Conservation (phyloP, 2,113 vertebrate species). For the Erinaceus europaeus region DNA sequence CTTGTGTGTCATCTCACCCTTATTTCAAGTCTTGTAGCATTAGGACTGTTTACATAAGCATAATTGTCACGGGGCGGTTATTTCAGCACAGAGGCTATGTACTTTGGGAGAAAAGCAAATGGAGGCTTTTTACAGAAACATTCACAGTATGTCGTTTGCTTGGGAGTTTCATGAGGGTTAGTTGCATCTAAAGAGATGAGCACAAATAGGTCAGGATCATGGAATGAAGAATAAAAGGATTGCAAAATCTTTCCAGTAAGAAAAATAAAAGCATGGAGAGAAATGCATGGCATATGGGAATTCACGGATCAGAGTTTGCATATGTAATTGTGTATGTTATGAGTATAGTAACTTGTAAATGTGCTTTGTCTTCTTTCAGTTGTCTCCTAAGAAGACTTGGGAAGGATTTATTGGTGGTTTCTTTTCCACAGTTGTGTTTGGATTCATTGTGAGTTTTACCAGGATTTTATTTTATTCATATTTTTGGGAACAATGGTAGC, state of each 20-base stretch:
- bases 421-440: constrained; percentile 95
- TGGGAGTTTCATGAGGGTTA: background rate
- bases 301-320: background rate
- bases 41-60: background rate
- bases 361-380: constrained; percentile 78
- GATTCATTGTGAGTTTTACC: constrained; percentile 92
- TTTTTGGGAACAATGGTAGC: background rate
- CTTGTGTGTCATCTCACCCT: background rate
- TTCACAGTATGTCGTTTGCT: background rate
- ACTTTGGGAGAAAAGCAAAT: background rate
- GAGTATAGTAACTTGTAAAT: background rate
- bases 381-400: constrained; percentile 99
- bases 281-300: background rate
- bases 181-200: background rate
- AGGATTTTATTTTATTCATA: constrained; percentile 40
- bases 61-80: background rate
- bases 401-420: constrained; percentile 99
- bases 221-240: background rate
- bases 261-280: background rate
- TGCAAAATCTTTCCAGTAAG: background rate
- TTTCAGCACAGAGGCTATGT: background rate
- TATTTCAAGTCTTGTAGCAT: background rate
- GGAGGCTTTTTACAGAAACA: background rate
- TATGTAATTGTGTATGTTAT: background rate
- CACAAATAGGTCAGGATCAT: background rate